phyloP scores from a whole-genome alignment of 2,113 vertebrate species.

The Erpornis zantholeuca region DNA sequence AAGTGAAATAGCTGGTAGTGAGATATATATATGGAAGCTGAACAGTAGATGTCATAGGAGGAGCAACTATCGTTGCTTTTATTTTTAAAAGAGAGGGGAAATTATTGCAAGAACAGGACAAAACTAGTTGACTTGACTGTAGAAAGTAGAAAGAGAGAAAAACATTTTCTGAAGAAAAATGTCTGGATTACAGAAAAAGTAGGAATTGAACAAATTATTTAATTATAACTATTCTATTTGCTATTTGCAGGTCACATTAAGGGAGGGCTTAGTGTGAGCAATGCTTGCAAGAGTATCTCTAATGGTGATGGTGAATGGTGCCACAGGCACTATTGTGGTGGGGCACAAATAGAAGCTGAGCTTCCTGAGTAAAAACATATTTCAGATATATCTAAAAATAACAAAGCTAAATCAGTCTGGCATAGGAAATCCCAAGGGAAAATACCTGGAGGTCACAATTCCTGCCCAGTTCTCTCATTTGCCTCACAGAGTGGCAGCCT shows the following conservation, averaged over 20 bases:
- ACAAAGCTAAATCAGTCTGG: background rate
- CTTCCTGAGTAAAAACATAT: background rate
- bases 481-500: background rate
- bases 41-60: background rate
- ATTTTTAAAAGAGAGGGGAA: background rate
- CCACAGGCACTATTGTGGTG: background rate
- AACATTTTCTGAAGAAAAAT: background rate
- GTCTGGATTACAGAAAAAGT: background rate
- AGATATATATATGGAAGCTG: background rate
- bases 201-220: background rate
- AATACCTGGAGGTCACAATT: background rate
- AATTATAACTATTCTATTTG: background rate
- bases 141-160: background rate
- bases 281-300: background rate
- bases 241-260: background rate
- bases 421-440: background rate
- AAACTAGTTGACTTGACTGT: background rate
- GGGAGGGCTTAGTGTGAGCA: background rate
- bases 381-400: background rate
- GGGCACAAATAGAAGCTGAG: background rate
- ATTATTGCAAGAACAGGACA: background rate
- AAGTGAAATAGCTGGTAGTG: background rate
- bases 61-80: background rate
- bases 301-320: accelerated
- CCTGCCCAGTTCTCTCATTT: background rate